These are phyloP conservation scores for Lophius piscatorius DNA, from an alignment of 2,113 vertebrate species.

Conservation along the genomic window DNA sequence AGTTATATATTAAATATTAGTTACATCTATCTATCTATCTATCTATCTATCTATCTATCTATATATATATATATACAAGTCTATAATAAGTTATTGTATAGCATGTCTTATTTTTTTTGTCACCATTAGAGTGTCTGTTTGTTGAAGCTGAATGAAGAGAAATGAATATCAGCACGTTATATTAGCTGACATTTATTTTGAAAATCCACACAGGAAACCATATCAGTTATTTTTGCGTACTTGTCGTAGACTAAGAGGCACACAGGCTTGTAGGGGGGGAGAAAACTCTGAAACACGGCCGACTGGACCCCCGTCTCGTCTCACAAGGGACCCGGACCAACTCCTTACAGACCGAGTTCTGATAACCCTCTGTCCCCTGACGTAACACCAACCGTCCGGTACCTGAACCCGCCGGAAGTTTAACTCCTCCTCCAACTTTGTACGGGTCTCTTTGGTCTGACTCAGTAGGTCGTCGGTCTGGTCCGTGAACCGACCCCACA, in stretches of 20 bases:
- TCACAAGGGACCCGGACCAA: too few relatives aligned
- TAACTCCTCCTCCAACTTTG: slow-evolving; percentile 61
- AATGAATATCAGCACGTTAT: too few relatives aligned
- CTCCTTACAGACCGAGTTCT: slow-evolving; percentile 16
- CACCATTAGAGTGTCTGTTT: too few relatives aligned
- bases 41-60: too few relatives aligned
- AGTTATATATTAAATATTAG: too few relatives aligned
- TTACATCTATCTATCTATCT: too few relatives aligned
- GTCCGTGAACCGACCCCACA: slow-evolving; percentile 37
- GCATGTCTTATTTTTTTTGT: too few relatives aligned
- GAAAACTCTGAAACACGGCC: slow-evolving; percentile 61
- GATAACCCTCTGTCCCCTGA: slow-evolving; percentile 4
- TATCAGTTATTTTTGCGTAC: fast-evolving
- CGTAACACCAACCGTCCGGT: neutral
- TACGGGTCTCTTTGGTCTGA: slow-evolving; percentile 17
- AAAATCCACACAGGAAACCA: slow-evolving; percentile 24
- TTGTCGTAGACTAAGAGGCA: slow-evolving; percentile 22
- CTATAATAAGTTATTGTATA: too few relatives aligned
- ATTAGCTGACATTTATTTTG: slow-evolving; percentile 28
- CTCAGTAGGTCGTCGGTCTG: slow-evolving; percentile 17
- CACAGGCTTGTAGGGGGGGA: slow-evolving; percentile 53
- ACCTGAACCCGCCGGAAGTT: slow-evolving; percentile 35
- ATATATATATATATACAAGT: too few relatives aligned
- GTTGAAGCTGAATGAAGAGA: too few relatives aligned
- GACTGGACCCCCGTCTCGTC: slow-evolving; percentile 57